Base-by-base conservation (phyloP, 53 echinoderm and acorn worm genomes). In the Echinarachnius parma region DNA sequence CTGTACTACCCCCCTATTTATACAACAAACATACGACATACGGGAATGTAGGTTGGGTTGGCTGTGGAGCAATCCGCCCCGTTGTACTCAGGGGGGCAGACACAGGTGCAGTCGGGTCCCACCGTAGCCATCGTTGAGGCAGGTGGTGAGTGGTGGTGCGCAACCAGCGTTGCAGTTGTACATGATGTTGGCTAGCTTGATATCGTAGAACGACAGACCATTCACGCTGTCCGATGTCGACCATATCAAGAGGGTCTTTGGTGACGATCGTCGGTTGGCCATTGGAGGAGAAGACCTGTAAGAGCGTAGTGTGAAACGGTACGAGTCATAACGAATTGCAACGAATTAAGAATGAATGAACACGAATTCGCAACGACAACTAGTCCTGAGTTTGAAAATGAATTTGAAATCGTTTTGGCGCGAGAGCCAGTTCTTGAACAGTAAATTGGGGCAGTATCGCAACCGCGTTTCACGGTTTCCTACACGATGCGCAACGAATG, bases 131-230 rank as follows among this genome's bases (percentile, higher is more conserved):
- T 27, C 59, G 75, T 75, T 75, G 15, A 37, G 3, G 21, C 75
- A 75, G 7, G 39, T 9, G 10, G 66, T 1, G 35, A 35, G 36
- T 13, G 39, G 39, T 14, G 45, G 25, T 4, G 58, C 3, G 28
- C 31, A 66, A 21, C 58, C 21, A 42, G 37, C 56, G 15, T 28
- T 31, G 61, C 80, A 80, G 13, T 80, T 31, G 52, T 80, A 80
- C 46, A 80, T 80, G 31, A 69, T 15, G 34, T 80, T 80, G 48
- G 80, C 80, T 11, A 59, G 60, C 21, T 80, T 80, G 68, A 53
- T 37, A 20, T 80, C 80, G 27, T 59, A 46, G 47, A 68, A 68
- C 59, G 56, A 59, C 7, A 80, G 48, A 2, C 48, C 80, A 23
- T n/a, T 59, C 46, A 3, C 69, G 59, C 14, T 60, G 46, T 11